A percentile compares a stretch with the other conserved stretches of the same genome.
phyloP scores from a whole-genome alignment of 2,113 vertebrate genomes.

The Monarcha castaneiventris region DNA sequence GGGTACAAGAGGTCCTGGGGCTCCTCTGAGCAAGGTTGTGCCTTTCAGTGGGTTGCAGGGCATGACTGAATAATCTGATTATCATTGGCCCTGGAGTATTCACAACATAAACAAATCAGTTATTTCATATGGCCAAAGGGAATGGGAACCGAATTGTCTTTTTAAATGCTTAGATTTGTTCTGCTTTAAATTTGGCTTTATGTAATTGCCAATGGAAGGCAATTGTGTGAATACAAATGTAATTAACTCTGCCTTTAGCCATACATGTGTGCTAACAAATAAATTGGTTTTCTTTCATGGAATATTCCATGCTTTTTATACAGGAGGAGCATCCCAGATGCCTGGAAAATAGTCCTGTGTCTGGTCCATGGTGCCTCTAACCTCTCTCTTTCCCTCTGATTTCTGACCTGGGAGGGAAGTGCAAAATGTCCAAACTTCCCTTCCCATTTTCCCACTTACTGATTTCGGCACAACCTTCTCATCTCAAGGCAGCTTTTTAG shows the following conservation, averaged over 20 bases:
- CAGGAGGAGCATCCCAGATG: neutral
- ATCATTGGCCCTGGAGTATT: neutral
- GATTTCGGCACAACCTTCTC: neutral
- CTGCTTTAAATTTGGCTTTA: neutral
- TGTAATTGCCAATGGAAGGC: neutral
- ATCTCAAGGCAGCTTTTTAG: neutral
- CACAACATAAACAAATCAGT: neutral
- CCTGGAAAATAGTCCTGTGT: neutral
- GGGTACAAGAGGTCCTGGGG: neutral
- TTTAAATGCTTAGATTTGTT: neutral
- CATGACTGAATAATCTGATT: neutral
- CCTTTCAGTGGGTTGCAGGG: neutral
- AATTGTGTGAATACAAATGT: neutral
- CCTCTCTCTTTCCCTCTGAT: neutral
- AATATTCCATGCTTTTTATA: neutral
- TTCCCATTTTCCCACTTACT: neutral
- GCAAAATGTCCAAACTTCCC: neutral
- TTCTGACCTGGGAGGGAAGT: neutral
- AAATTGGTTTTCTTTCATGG: neutral
- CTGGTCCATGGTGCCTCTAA: neutral
- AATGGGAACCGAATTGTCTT: neutral
- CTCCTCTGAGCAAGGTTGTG: neutral
- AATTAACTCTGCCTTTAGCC: neutral
- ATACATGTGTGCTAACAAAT: neutral
- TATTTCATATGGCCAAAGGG: neutral